A percentile compares a stretch with the other conserved stretches of the same genome.
phyloP scores from a whole-genome alignment of 2,888 invertebrate genomes.

The Caenorhabditis sulstoni region DNA sequence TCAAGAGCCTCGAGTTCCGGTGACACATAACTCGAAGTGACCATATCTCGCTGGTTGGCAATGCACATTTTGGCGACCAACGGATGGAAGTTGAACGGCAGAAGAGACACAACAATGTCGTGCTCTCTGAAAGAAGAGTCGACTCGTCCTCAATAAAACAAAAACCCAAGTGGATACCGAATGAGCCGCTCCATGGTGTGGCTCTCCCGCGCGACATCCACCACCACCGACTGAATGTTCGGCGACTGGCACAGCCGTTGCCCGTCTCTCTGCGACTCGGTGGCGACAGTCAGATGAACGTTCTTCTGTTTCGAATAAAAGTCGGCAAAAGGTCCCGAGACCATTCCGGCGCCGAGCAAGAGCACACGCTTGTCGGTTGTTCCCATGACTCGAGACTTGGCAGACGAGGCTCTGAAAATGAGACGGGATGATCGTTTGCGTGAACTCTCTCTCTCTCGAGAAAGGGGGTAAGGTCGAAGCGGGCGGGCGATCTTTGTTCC shows the following conservation, averaged over 20 bases:
- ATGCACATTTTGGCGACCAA: conserved; percentile 91
- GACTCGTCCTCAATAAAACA: conserved; percentile 74
- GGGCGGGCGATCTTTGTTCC: not conserved
- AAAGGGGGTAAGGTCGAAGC: not conserved
- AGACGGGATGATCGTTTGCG: not conserved
- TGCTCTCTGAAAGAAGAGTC: conserved; percentile 81
- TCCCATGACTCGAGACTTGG: conserved; percentile 86
- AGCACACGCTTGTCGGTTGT: conserved; percentile 84
- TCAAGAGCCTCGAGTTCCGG: conserved; percentile 87
- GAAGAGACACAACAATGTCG: conserved; percentile 85
- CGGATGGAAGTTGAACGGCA: conserved; percentile 93
- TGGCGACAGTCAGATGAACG: conserved; percentile 83
- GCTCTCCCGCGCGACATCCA: conserved; percentile 88
- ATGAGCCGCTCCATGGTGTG: conserved; percentile 87
- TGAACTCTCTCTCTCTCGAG: not conserved
- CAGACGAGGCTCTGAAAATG: conserved; percentile 85
- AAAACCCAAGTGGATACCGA: too few relatives aligned
- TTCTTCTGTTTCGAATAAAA: conserved; percentile 90
- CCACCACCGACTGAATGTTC: conserved; percentile 86
- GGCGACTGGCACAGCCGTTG: conserved; percentile 88
- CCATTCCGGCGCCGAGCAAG: conserved; percentile 95
- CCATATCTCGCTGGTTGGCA: conserved; percentile 90
- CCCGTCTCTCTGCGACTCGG: conserved; percentile 91
- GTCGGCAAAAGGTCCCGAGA: conserved; percentile 94
- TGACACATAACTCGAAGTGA: conserved; percentile 95